Evolutionary conservation across 2,113 vertebrate genomes (phyloP), one percentile per base, ranked within the genome.

Genomic region (Hemichromis elongatus): DNA sequence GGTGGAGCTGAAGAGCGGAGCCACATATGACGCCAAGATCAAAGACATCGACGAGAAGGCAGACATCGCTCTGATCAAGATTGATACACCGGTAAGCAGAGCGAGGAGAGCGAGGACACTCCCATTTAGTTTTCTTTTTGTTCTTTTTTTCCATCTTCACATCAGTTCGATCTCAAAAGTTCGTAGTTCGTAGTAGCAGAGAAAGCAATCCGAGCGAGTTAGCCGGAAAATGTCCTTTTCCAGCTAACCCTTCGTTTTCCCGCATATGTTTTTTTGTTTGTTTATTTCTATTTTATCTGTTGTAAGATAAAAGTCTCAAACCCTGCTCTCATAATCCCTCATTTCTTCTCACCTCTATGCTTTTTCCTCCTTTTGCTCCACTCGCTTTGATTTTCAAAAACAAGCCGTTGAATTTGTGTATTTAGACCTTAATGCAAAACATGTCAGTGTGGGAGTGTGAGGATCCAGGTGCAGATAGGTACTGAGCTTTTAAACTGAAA

Each of bases 1-100:
- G 94, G 99, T 99, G 19, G 98, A 99, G 93, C 96, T 99, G 85
- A 99, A 98, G 95, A 97, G 96, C 0, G 98, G 98, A 1, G 97
- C 97, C 86, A 98, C 96, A 0, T 98, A 96, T 0, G 98, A 99
- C 16, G 99, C 99, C 80, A 99, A 97, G 89, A 98, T 99, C 95
- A 98, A 97, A 92, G 98, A 99, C 4, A 96, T 99, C 10, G 98
- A 99, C 13, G 99, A 99, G 92, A 99, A 99, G 91, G 96, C 98
- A 3, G 99, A 99, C 93, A 99, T 99, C 61, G 99, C 99, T 11
- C 96, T 99, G 40, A 99, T 99, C 94, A 96, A 99, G 96, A 99
- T 99, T 59, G 97, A 99, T 19, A 19, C 95, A 9, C 96, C 97
- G 95, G 99, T 99, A 93, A 97, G 97, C n/a, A 37, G 18, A 0